A percentile compares a stretch with the other conserved stretches of the same genome.
Conservation (phyloP, 2,113 vertebrate species). For the Hippoglossus stenolepis region DNA sequence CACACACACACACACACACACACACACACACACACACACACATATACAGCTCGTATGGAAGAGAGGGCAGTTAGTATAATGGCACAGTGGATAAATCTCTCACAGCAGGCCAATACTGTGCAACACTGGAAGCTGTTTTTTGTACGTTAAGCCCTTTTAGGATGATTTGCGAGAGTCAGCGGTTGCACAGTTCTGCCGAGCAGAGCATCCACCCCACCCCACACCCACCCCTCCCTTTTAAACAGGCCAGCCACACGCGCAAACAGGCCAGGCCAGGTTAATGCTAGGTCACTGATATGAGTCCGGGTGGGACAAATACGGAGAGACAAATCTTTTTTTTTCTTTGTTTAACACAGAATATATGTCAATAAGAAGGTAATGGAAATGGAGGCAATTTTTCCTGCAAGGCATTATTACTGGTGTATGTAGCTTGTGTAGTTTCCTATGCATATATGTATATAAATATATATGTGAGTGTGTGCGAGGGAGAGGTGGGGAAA, state of each 20-base stretch:
- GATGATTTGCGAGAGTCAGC: slow-evolving; percentile 76
- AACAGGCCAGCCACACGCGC: slow-evolving; percentile 43
- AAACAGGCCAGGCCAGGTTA: slow-evolving; percentile 72
- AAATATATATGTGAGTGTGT: neutral
- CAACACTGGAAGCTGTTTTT: slow-evolving; percentile 66
- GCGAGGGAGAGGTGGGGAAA: slow-evolving; percentile 42
- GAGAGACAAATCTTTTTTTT: slow-evolving; percentile 42
- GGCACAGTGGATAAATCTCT: slow-evolving; percentile 73
- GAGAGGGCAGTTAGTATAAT: slow-evolving; percentile 63
- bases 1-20: too few species aligned
- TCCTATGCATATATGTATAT: slow-evolving; percentile 10
- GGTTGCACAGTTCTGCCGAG: slow-evolving; percentile 59
- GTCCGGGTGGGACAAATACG: slow-evolving; percentile 50
- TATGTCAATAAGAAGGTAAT: too few species aligned
- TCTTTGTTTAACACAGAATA: too few species aligned
- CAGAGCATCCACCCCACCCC: slow-evolving; percentile 51
- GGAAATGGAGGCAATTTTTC: slow-evolving; percentile 24
- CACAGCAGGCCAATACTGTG: slow-evolving; percentile 40
- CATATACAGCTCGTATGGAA: slow-evolving; percentile 38
- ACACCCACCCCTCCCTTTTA: slow-evolving; percentile 9
- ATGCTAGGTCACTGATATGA: slow-evolving; percentile 67
- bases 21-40: too few species aligned
- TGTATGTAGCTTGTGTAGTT: slow-evolving; percentile 34
- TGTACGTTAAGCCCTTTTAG: slow-evolving; percentile 77
- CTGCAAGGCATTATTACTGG: slow-evolving; percentile 44